Evolutionary conservation across 2,888 invertebrate species (phyloP).

Genomic region (Acanthosepion pharaonis): DNA sequence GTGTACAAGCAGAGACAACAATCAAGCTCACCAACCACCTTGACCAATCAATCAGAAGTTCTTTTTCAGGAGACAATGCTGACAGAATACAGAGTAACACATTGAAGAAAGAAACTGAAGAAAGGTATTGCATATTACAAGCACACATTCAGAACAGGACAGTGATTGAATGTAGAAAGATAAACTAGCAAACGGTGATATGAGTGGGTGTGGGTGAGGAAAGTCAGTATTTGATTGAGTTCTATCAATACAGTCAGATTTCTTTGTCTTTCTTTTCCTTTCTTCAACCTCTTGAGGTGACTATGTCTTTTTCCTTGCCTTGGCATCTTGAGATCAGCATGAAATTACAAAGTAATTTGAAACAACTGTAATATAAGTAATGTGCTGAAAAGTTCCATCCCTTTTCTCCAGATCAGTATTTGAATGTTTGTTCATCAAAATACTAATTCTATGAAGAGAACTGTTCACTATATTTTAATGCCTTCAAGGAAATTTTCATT

Average conservation of each 20-base stretch:
- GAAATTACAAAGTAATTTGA: not conserved
- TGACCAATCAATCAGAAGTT: conserved; percentile 9
- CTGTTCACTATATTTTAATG: not conserved
- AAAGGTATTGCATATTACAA: not conserved
- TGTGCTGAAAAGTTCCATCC: too few species aligned
- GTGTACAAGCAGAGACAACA: not conserved
- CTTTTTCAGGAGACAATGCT: not conserved
- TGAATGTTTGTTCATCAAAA: too few species aligned
- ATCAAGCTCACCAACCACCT: not conserved
- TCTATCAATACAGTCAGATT: not conserved
- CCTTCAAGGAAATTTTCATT: not conserved
- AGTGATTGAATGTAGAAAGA: not conserved
- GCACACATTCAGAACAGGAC: not conserved
- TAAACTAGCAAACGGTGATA: not conserved
- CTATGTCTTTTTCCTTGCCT: not conserved
- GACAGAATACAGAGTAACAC: not conserved
- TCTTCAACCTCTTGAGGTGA: not conserved
- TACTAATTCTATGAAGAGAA: too few species aligned
- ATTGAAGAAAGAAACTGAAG: not conserved
- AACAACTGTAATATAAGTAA: not conserved
- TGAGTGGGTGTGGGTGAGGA: not conserved
- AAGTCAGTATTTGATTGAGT: not conserved
- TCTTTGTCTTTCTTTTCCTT: not conserved
- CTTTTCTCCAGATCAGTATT: too few species aligned
- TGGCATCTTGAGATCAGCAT: not conserved